Evolutionary conservation across 1,140 invertebrate genomes (phyloP).

Genomic region (Zeugodacus cucurbitae): DNA sequence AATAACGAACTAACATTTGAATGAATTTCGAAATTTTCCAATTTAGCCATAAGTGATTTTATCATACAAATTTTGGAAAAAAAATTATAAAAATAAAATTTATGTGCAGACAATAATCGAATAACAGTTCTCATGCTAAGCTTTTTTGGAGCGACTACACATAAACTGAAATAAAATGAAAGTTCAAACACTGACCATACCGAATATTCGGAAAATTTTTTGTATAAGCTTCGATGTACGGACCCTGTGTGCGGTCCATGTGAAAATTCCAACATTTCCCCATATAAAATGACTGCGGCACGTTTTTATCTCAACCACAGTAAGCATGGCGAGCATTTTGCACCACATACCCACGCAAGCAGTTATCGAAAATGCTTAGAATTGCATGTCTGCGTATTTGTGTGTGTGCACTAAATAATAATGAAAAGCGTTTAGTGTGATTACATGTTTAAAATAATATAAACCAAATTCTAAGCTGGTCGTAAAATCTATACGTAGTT

Average conservation of each 20-base stretch:
- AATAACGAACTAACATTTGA: neutral
- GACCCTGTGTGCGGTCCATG: neutral
- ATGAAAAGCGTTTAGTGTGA: constrained; percentile 35
- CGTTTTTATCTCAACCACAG: constrained; percentile 28
- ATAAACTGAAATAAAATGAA: no score
- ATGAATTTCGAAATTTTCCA: neutral
- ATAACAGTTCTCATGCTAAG: neutral
- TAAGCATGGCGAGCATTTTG: neutral
- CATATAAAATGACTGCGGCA: constrained; percentile 17
- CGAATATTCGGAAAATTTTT: no score
- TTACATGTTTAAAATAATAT: constrained; percentile 38
- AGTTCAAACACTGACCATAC: no score
- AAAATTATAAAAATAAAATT: neutral
- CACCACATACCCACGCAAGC: neutral
- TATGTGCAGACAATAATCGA: neutral
- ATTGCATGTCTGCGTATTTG: no score
- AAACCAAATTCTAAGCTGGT: constrained; percentile 19
- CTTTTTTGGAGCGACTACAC: neutral
- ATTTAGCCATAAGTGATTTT: neutral
- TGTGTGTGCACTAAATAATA: constrained; percentile 21
- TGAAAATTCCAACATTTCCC: constrained; percentile 12
- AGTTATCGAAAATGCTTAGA: neutral
- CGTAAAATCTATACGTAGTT: neutral
- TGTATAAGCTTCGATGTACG: no score
- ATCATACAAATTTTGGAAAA: neutral